Evolutionary conservation across 2,888 invertebrate species (phyloP).

Genomic region (Pseudeuparius sepicola): DNA sequence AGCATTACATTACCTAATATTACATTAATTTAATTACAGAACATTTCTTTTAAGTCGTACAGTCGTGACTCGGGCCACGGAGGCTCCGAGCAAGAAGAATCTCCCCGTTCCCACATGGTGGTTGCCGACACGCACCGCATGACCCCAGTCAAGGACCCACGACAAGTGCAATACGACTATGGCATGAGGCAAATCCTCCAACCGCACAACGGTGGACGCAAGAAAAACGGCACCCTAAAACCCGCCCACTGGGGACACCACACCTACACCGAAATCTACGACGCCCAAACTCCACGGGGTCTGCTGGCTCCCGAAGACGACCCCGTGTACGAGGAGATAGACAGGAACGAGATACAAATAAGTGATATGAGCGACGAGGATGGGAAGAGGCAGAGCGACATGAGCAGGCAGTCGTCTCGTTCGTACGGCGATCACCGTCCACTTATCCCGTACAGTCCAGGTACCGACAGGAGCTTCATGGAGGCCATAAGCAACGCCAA

Average conservation of each 20-base stretch:
- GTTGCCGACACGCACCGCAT: conserved; percentile 45
- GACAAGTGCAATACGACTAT: conserved; percentile 38
- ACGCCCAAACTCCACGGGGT: conserved; percentile 43
- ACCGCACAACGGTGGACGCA: conserved; percentile 33
- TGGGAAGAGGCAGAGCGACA: conserved; percentile 60
- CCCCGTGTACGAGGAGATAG: conserved; percentile 75
- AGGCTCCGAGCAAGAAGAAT: conserved; percentile 55
- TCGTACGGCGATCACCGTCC: conserved; percentile 74
- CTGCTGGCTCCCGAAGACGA: conserved; percentile 55
- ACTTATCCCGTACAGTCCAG: conserved; percentile 68
- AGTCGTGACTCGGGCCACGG: conserved; percentile 55
- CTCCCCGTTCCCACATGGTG: conserved; percentile 50
- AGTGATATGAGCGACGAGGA: conserved; percentile 75
- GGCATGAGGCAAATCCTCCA: conserved; percentile 27
- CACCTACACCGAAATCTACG: conserved; percentile 67
- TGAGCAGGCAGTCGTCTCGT: conserved; percentile 60
- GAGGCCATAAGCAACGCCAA: conserved; percentile 32
- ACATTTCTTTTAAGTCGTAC: conserved; percentile 78
- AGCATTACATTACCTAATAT: too few relatives aligned
- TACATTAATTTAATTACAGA: conserved; percentile 45
- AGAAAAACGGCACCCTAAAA: conserved; percentile 38
- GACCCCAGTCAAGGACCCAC: conserved; percentile 42
- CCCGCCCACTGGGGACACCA: conserved; percentile 46
- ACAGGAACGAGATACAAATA: conserved; percentile 59
- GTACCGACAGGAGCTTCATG: conserved; percentile 44